Evolutionary conservation across 2,797 vertebrate genomes (phyloP).

Genomic region (Pelochelys cantorii): DNA sequence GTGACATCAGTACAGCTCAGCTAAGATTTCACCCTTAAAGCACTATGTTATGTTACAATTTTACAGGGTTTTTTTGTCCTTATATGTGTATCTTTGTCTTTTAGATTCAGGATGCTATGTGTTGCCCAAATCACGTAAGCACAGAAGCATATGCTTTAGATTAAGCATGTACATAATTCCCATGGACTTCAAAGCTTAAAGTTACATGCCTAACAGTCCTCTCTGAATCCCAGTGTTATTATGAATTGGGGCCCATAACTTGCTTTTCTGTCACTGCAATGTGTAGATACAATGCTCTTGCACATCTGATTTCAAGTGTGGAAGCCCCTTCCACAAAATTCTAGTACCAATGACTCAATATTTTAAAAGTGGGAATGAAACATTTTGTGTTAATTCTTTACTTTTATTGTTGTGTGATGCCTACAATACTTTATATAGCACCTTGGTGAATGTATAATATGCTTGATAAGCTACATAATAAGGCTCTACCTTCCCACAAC

Average conservation of each 20-base stretch:
- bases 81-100: not conserved
- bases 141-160: not conserved
- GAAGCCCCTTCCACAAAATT: not conserved
- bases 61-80: fast-evolving
- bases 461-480: not conserved
- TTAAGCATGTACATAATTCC: not conserved
- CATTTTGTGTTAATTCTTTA: not conserved
- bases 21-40: not conserved
- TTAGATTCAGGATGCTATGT: not conserved
- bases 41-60: fast-evolving
- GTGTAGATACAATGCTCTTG: not conserved
- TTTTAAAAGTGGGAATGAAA: not conserved
- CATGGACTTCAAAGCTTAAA: not conserved
- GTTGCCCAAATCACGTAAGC: not conserved
- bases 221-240: not conserved
- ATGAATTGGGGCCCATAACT: not conserved
- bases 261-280: not conserved
- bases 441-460: fast-evolving
- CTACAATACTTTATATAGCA: not conserved
- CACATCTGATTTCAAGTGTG: not conserved
- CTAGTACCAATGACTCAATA: not conserved
- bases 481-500: not conserved
- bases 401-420: fast-evolving
- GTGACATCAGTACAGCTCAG: not conserved
- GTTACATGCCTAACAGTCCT: not conserved